Evolutionary conservation across 2,888 invertebrate species (phyloP), one percentile per base, ranked within the genome.

Genomic region (Aproaerema taeniolella): DNA sequence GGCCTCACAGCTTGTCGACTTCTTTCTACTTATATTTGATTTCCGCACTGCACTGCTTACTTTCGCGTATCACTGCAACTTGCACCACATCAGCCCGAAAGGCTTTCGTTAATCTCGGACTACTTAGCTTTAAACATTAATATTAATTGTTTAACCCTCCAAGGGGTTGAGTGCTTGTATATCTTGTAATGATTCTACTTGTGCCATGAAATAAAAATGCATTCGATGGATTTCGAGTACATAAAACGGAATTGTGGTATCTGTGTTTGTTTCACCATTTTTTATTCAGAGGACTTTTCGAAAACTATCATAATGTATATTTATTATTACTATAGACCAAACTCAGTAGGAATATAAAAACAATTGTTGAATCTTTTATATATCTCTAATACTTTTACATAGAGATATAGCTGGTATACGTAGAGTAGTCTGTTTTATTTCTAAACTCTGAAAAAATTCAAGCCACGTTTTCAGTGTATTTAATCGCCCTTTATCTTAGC

Each of bases 11-110:
- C 47, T 80, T 51, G 58, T 45, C 31, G 66, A 71, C 41, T 69
- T 82, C 85, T 85, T 85, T 83, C 83, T 85, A 82, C 86, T 69
- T 49, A 41, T 75, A 42, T 80, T 85, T 55, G 70, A 83, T 62
- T 61, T 38, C 39, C 83, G 83, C 82, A 79, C 74, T 55, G 73
- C 67, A 52, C 39, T 78, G 58, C 55, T 67, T 61, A 49, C 77
- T 26, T 33, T 80, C 49, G 81, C 85, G 43, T 87, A 85, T 53
- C 60, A 83, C 65, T 62, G 71, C 42, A 85, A 79, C 48, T 25
- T 86, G 64, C 86, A 87, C 69, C 86, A 87, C 42, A 47, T 78
- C 14, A 49, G 49, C 48, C 74, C 71, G 9, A 68, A 49, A 53
- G 81, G 85, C 58, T 75, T 75, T 33, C 67, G 69, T 64, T 85